Evolutionary conservation across 2,888 invertebrate species (phyloP), one percentile per base, ranked within the genome.

Genomic region (Loripinus fragilis): DNA sequence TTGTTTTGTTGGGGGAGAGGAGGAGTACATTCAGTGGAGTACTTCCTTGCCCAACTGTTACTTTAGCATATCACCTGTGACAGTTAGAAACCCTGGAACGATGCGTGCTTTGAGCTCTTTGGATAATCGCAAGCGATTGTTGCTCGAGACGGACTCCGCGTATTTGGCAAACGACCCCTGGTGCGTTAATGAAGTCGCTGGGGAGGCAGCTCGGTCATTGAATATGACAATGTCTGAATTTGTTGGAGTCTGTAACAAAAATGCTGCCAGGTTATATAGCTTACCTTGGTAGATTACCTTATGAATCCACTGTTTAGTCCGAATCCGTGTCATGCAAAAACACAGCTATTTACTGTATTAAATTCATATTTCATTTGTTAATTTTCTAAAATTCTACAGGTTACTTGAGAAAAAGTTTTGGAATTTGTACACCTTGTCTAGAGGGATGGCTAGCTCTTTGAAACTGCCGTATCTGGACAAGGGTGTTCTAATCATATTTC

Each of bases 21-120:
- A 50, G 50, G 50, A 50, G 20, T 50, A 50, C 50, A 50, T 20
- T 5, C 50, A 50, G 50, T 50, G 50, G 50, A 50, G 12, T 12
- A 50, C 50, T 50, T 7, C 15, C n/a, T 7, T 50, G 12, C 50
- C 50, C n/a, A 50, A 50, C 50, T 50, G 50, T 50, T 50, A 50
- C n/a, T 50, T 50, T 50, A 50, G 50, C n/a, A 50, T 50, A 20
- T 50, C 50, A 15, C 50, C 50, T 12, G 50, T 20, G 23, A 50
- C 50, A n/a, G 8, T 50, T 8, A 5, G 23, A 12, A n/a, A 50
- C 50, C 23, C 50, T 20, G n/a, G 20, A 50, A 50, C 50, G 12
- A 50, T 50, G 50, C 7, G n/a, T 50, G 50, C 50, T n/a, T n/a
- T 50, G 50, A 50, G 50, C 50, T 50, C 50, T 50, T 50, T 50